A percentile compares a stretch with the other conserved stretches of the same genome.
These are phyloP conservation scores for Hormaphis cornu DNA, from an alignment of 1,140 invertebrate species.

Conservation along the genomic window DNA sequence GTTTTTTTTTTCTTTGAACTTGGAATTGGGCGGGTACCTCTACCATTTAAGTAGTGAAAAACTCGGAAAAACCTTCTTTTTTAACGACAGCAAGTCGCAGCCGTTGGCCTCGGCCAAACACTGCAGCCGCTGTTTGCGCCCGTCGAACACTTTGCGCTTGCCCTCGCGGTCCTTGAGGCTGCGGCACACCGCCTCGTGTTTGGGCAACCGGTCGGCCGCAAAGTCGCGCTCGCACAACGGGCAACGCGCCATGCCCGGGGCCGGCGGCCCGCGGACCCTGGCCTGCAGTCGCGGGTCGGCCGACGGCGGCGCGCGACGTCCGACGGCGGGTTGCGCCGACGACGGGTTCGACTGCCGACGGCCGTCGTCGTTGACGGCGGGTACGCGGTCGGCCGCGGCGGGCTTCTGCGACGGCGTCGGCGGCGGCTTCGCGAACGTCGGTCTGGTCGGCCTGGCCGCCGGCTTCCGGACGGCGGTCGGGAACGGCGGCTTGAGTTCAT, in stretches of 20 bases:
- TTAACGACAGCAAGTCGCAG: constrained; percentile 14
- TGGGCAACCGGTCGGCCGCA: constrained; percentile 62
- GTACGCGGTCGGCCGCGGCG: too few relatives aligned
- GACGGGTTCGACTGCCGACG: too few relatives aligned
- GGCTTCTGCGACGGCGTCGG: background rate
- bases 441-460: background rate
- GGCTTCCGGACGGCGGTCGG: background rate
- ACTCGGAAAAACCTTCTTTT: constrained; percentile 17
- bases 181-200: constrained; percentile 73
- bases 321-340: background rate
- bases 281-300: too few relatives aligned
- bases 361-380: background rate
- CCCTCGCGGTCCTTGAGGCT: constrained; percentile 54
- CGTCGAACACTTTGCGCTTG: constrained; percentile 80
- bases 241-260: constrained; percentile 31
- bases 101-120: constrained; percentile 74
- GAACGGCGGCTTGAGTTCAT: too few relatives aligned
- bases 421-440: too few relatives aligned
- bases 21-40: too few relatives aligned
- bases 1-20: too few relatives aligned
- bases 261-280: background rate
- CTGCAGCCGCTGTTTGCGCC: constrained; percentile 66
- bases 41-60: too few relatives aligned
- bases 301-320: background rate
- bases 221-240: constrained; percentile 55